Base-by-base conservation (phyloP, 92 coral and sea anemone genomes). In the Scolanthus callimorphus region DNA sequence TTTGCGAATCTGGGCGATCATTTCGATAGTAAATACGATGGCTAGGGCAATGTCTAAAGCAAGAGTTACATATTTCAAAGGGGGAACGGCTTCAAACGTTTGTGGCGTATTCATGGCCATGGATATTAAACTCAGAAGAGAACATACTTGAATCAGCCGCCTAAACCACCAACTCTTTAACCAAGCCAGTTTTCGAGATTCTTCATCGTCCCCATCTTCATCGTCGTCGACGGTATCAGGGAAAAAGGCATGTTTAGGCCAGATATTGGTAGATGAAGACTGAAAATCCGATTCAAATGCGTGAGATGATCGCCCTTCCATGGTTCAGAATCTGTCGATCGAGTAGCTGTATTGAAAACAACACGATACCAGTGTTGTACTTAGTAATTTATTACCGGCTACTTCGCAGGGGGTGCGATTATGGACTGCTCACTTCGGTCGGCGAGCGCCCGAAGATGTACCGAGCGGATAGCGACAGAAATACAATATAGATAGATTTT, bases 61-160 rank as follows among this genome's bases (percentile, higher is more conserved):
- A 4, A 94, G 73, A 39, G 97, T 77, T 23, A 89, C 64, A 50
- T 89, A 89, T 55, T 71, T 67, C 15, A 84, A 70, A 27, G 34
- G 37, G 25, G 69, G 27, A 19, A 45, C 26, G 26, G 38, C 15
- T 45, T 59, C 77, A 62, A 90, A 82, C 12, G 99, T 80, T 70
- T 86, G 83, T 27, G 89, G 94, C 17, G 76, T 84, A 44, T 94
- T 94, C 95, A 94, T 63, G 0, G 97, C 88, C 69, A 91, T 74
- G 15, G 99, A 94, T 11, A 85, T 81, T 46, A 90, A 79, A 74
- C 96, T 94, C 1, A 81, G 82, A 55, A 85, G 74, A 6, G 96
- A 83, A 43, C 97, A 89, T 10, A 83, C 89, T 85, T 94, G 99
- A 39, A 82, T 89, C n/a, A 94, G 82, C 0, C 99, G 90, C 48